These are phyloP conservation scores for Thyatira batis DNA, from an alignment of 2,888 invertebrate genomes.

Conservation along the genomic window DNA sequence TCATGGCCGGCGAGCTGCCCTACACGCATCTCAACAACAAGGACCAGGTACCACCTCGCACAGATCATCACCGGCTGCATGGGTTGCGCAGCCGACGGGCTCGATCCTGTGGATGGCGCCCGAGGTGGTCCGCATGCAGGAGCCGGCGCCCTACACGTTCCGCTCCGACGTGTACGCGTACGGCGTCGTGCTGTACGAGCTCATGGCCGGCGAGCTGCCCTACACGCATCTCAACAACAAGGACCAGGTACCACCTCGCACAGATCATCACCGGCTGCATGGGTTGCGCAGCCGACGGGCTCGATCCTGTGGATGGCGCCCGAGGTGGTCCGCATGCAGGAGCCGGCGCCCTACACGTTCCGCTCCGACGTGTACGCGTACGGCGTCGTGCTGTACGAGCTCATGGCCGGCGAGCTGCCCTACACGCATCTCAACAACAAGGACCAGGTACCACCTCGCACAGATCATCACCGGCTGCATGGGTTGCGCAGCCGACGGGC, in stretches of 20 bases:
- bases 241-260: conserved; percentile 85
- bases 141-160: conserved; percentile 97
- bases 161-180: conserved; percentile 99
- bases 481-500: too few species aligned
- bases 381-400: conserved; percentile 98
- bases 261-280: too few species aligned
- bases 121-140: conserved; percentile 99
- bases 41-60: conserved; percentile 85
- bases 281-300: too few species aligned
- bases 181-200: conserved; percentile 98
- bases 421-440: conserved; percentile 97
- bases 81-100: too few species aligned
- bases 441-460: conserved; percentile 85
- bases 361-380: conserved; percentile 99
- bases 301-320: conserved; percentile 99
- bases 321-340: conserved; percentile 99
- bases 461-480: too few species aligned
- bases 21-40: conserved; percentile 97
- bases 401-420: conserved; percentile 95
- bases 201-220: conserved; percentile 95
- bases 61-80: too few species aligned
- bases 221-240: conserved; percentile 97
- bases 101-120: conserved; percentile 99
- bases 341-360: conserved; percentile 97
- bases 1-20: conserved; percentile 95